Conservation (phyloP, 2,797 vertebrate genomes). For the Atherinosoma microstoma region DNA sequence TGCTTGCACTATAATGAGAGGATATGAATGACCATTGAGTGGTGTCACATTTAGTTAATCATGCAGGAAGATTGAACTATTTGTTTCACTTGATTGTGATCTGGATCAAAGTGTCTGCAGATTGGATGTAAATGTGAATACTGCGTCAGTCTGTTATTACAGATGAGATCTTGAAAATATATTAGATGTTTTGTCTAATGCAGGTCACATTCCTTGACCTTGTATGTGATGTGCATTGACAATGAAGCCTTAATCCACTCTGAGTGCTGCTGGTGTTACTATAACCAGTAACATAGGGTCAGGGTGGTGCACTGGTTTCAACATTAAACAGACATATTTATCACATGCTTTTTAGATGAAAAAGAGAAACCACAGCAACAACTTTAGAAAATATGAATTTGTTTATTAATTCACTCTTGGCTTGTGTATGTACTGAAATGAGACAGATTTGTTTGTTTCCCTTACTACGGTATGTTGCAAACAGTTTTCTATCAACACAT, state of each 20-base stretch:
- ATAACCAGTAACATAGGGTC: constrained; percentile 7
- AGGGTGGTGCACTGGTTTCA: neutral
- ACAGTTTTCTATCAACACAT: no score
- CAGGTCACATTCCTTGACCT: constrained; percentile 54
- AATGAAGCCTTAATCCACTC: constrained; percentile 30
- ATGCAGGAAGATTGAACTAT: neutral
- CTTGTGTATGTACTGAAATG: neutral
- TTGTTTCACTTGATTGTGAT: neutral
- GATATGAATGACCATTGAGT: neutral
- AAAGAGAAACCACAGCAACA: neutral
- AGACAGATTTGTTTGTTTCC: neutral
- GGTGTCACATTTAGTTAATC: constrained; percentile 7
- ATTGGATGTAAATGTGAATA: constrained; percentile 30
- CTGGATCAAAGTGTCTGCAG: constrained; percentile 32
- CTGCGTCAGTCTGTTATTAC: constrained; percentile 26
- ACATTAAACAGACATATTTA: neutral
- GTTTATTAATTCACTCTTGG: neutral
- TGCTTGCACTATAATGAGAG: neutral
- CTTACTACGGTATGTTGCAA: neutral
- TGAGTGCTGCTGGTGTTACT: constrained; percentile 16
- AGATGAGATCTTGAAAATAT: constrained; percentile 19
- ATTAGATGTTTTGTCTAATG: constrained; percentile 37
- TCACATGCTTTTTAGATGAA: neutral
- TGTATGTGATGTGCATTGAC: constrained; percentile 49
- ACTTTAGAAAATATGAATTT: neutral